Percentiles rank a stretch among this genome's conserved stretches.
Conservation (phyloP, 30 jellyfish, hydroid and myxozoan species). For the Pelagia noctiluca region DNA sequence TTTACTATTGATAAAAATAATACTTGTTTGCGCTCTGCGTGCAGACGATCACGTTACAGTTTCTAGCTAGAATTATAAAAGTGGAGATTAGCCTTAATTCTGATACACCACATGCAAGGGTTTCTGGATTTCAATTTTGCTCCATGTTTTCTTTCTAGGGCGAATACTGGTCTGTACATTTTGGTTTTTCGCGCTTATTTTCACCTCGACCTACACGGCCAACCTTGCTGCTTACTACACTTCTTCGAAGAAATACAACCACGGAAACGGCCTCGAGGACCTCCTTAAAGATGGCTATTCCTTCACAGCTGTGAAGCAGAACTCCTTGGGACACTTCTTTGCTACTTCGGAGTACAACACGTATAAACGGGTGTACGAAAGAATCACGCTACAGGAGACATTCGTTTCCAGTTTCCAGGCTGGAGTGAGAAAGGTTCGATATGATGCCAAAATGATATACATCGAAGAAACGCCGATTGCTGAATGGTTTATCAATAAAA, state of each 20-base stretch:
- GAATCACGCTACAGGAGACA: conserved; percentile 30
- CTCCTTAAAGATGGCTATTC: conserved; percentile 40
- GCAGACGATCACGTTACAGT: too few relatives aligned
- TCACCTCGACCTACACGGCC: conserved; percentile 60
- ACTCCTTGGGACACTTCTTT: conserved; percentile 42
- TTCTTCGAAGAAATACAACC: conserved; percentile 18
- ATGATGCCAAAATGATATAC: conserved; percentile 19
- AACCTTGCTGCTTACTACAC: conserved; percentile 62
- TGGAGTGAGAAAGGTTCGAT: conserved; percentile 29
- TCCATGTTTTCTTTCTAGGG: conserved; percentile 45
- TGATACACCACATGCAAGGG: too few relatives aligned
- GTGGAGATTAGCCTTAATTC: too few relatives aligned
- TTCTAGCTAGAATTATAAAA: too few relatives aligned
- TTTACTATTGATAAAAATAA: too few relatives aligned
- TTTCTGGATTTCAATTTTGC: too few relatives aligned
- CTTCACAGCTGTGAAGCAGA: conserved; percentile 23
- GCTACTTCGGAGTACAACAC: conserved; percentile 39
- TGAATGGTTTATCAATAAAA: conserved; percentile 51
- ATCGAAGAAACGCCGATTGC: conserved; percentile 52
- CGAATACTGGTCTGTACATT: conserved; percentile 29
- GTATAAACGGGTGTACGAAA: conserved; percentile 11
- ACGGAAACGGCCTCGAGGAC: conserved; percentile 35
- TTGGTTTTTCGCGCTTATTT: conserved; percentile 46
- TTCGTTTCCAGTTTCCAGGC: conserved; percentile 12
- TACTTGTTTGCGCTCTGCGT: too few relatives aligned